phyloP scores from a whole-genome alignment of 1,140 invertebrate genomes.

The Metopolophium dirhodum region DNA sequence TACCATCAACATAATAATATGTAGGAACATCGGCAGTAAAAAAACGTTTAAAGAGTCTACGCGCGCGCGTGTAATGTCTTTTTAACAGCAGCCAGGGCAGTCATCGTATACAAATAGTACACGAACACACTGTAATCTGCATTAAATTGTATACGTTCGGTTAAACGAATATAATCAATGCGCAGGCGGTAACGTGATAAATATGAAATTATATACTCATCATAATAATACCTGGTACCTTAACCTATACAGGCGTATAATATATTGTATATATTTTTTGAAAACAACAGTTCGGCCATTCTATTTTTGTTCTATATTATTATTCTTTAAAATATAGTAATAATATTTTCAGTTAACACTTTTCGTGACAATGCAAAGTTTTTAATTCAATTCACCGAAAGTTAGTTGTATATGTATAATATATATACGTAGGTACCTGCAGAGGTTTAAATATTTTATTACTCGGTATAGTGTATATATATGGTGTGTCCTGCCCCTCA shows the following conservation, averaged over 20 bases:
- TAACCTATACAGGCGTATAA: background rate
- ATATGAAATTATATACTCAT: constrained; percentile 25
- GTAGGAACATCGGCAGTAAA: constrained; percentile 36
- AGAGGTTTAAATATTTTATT: constrained; percentile 50
- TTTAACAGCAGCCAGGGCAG: constrained; percentile 42
- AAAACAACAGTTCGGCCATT: background rate
- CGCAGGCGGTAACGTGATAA: background rate
- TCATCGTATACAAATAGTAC: constrained; percentile 4
- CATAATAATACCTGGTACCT: background rate
- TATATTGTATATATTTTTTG: background rate
- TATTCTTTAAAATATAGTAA: background rate
- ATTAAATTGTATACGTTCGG: constrained; percentile 43
- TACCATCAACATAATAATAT: constrained; percentile 30
- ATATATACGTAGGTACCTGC: constrained; percentile 12
- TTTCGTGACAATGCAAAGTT: constrained; percentile 18
- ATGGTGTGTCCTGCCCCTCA: constrained; percentile 21
- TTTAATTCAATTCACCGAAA: constrained; percentile 35
- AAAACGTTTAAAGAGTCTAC: constrained; percentile 48
- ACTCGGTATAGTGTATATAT: background rate
- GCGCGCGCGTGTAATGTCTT: constrained; percentile 47
- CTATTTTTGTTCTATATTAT: background rate
- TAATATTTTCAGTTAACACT: constrained; percentile 20
- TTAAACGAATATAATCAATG: constrained; percentile 39
- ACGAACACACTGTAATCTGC: constrained; percentile 23
- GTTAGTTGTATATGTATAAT: constrained; percentile 17